These are phyloP conservation scores for Pogonocherus hispidulus DNA, from an alignment of 2,888 invertebrate genomes.

Conservation along the genomic window DNA sequence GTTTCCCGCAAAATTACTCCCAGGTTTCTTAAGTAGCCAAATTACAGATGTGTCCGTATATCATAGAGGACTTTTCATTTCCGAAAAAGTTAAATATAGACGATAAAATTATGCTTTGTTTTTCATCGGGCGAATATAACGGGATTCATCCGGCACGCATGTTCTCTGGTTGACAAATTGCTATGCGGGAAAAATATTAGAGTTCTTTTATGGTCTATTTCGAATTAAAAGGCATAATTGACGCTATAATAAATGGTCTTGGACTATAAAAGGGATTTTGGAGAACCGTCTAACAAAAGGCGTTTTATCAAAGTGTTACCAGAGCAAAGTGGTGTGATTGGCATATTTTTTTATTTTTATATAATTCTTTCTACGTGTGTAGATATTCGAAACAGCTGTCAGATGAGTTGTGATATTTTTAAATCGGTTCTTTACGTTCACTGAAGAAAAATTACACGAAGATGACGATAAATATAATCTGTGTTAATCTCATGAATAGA, in stretches of 20 bases:
- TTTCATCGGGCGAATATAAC: constrained; percentile 9
- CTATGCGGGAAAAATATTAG: constrained; percentile 11
- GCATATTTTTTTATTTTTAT: background rate
- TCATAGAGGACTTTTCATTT: constrained; percentile 13
- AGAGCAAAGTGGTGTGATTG: background rate
- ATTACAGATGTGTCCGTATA: constrained; percentile 11
- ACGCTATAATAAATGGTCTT: constrained; percentile 1
- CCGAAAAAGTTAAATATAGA: constrained; percentile 19
- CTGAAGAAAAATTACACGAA: too few relatives aligned
- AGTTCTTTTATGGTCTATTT: constrained; percentile 8
- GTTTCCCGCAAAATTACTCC: constrained; percentile 17
- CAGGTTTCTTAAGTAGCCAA: constrained; percentile 15
- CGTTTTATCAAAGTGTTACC: background rate
- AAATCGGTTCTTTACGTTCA: too few relatives aligned
- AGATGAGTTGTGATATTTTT: background rate
- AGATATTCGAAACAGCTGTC: background rate
- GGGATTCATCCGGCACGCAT: constrained; percentile 26
- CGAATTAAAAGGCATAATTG: background rate
- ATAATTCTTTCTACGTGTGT: background rate
- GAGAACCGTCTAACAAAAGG: background rate
- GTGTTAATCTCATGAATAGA: too few relatives aligned
- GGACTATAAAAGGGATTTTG: background rate
- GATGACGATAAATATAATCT: too few relatives aligned
- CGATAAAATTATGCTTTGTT: constrained; percentile 24
- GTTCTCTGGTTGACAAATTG: constrained; percentile 21